phyloP scores from a whole-genome alignment of 92 coral and sea anemone genomes.

The Heteractis magnifica region DNA sequence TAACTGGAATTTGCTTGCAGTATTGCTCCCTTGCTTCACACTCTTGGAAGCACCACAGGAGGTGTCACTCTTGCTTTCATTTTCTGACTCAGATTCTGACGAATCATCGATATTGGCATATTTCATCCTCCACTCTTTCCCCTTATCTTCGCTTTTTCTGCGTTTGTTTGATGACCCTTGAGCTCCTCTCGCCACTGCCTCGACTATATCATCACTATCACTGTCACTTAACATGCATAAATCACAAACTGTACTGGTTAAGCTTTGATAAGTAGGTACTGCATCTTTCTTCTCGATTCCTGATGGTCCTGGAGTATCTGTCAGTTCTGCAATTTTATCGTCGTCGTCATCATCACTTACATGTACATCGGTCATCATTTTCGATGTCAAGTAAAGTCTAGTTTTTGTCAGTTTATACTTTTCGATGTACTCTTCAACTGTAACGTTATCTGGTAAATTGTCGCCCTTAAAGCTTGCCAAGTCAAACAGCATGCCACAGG shows the following conservation, averaged over 20 bases:
- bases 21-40: background rate
- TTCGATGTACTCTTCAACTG: constrained; percentile 41
- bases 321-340: background rate
- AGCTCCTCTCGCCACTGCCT: no score
- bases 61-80: background rate
- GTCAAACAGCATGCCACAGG: constrained; percentile 37
- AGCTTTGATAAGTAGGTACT: no score
- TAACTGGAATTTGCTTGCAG: background rate
- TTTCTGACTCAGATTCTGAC: constrained; percentile 14
- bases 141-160: constrained; percentile 7
- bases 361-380: background rate
- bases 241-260: no score
- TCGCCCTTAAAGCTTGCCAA: constrained; percentile 45
- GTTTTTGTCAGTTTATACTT: constrained; percentile 27
- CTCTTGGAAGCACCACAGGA: background rate
- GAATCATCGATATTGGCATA: constrained; percentile 15
- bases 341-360: background rate
- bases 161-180: background rate
- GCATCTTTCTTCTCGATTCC: background rate
- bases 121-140: constrained; percentile 29
- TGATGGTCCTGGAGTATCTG: constrained; percentile 10
- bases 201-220: background rate
- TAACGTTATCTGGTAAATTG: constrained; percentile 24
- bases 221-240: background rate
- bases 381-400: constrained; percentile 47